Conservation (phyloP, 37 sponge, comb jelly and placozoan species). For the Petrosia ficiformis region DNA sequence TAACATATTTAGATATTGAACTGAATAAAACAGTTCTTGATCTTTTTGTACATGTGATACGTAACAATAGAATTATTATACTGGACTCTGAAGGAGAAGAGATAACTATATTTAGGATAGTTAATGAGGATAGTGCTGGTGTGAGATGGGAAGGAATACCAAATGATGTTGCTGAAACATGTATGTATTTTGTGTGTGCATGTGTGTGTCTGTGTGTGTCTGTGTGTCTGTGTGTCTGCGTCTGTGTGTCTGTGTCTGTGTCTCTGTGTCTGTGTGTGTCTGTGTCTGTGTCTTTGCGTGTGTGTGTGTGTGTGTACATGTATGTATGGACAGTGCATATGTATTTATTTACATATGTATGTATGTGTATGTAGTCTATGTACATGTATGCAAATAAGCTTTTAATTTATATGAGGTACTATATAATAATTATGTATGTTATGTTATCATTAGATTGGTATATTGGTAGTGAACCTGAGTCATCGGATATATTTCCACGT, state of each 20-base stretch:
- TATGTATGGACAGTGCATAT: no score
- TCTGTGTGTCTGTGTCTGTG: no score
- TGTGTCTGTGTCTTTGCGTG: no score
- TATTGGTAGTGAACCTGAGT: slow-evolving; percentile 45
- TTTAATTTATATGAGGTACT: no score
- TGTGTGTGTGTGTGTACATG: no score
- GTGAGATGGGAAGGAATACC: slow-evolving; percentile 56
- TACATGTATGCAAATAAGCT: no score
- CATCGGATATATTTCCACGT: slow-evolving; percentile 60
- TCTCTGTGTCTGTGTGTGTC: no score
- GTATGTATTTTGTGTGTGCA: no score
- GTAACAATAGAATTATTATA: slow-evolving; percentile 13
- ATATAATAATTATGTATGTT: no score
- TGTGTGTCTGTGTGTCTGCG: no score
- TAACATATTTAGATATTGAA: slow-evolving; percentile 59
- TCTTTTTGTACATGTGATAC: slow-evolving; percentile 15
- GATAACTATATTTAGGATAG: slow-evolving; percentile 14
- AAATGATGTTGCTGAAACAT: slow-evolving; percentile 53
- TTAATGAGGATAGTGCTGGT: slow-evolving; percentile 10
- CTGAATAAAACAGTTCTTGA: slow-evolving; percentile 52
- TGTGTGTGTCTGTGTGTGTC: no score
- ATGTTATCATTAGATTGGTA: slow-evolving; percentile 85
- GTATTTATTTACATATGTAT: neutral
- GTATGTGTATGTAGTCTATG: neutral
- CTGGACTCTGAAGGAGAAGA: no score